Evolutionary conservation across 37 sponge, comb jelly and placozoan species (phyloP).

Genomic region (Petrosia ficiformis): DNA sequence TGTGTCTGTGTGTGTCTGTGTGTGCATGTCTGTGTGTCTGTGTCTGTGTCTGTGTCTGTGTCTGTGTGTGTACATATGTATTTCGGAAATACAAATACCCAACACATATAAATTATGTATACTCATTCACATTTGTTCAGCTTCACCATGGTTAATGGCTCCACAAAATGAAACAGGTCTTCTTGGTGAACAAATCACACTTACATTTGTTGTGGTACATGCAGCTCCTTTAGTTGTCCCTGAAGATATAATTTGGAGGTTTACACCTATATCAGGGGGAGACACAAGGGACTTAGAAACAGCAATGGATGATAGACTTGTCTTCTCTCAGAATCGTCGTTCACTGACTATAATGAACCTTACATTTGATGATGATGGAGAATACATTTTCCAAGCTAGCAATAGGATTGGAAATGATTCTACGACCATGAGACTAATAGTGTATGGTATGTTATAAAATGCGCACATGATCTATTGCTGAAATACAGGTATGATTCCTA

Average conservation of each 20-base stretch:
- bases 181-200: constrained; percentile 14
- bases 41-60: no score
- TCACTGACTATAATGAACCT: constrained; percentile 3
- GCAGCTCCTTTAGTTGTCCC: constrained; percentile 10
- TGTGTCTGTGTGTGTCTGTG: no score
- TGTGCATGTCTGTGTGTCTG: no score
- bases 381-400: background rate
- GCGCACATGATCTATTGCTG: no score
- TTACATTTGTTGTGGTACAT: constrained; percentile 12
- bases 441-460: background rate
- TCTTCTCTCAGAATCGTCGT: background rate
- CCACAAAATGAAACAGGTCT: background rate
- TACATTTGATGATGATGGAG: background rate
- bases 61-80: no score
- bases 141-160: no score
- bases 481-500: no score
- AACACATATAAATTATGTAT: no score
- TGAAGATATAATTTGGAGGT: constrained; percentile 6
- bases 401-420: background rate
- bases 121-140: no score
- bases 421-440: background rate
- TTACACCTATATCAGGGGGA: no score
- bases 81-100: no score
- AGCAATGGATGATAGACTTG: background rate
- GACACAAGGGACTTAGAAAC: background rate